Conservation (phyloP, 2,797 vertebrate species). For the Sebastes trivittatus region DNA sequence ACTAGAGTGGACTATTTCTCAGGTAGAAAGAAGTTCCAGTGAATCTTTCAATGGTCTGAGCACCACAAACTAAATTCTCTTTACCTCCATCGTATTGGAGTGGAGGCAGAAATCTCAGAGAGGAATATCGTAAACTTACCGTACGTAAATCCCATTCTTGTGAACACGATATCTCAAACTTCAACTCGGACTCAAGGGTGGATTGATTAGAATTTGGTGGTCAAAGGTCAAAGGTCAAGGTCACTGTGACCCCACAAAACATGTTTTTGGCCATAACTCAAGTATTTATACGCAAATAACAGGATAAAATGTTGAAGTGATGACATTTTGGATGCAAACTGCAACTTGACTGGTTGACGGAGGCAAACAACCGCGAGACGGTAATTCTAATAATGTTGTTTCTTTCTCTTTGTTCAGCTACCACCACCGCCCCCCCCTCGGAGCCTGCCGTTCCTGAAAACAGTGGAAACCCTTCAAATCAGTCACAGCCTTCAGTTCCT, state of each 20-base stretch:
- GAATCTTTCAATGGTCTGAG: neutral
- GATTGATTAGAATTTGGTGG: neutral
- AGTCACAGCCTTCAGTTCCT: neutral
- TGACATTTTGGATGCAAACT: neutral
- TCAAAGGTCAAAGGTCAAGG: neutral
- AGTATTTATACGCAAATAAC: neutral
- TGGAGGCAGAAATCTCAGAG: neutral
- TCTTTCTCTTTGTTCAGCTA: constrained; percentile 34
- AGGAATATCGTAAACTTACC: too few species aligned
- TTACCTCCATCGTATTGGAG: neutral
- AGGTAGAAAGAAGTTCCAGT: too few species aligned
- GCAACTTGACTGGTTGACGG: neutral
- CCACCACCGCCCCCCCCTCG: neutral
- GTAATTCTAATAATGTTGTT: neutral
- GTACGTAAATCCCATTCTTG: too few species aligned
- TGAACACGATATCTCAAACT: neutral
- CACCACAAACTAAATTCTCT: neutral
- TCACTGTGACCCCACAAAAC: neutral
- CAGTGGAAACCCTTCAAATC: neutral
- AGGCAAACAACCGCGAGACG: neutral
- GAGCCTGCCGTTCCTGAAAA: neutral
- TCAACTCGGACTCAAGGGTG: neutral
- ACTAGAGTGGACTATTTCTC: too few species aligned
- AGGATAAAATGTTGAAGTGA: neutral
- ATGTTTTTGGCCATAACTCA: neutral